Evolutionary conservation across 2,888 invertebrate genomes (phyloP), one percentile per base, ranked within the genome.

Genomic region (Caenorhabditis angaria): DNA sequence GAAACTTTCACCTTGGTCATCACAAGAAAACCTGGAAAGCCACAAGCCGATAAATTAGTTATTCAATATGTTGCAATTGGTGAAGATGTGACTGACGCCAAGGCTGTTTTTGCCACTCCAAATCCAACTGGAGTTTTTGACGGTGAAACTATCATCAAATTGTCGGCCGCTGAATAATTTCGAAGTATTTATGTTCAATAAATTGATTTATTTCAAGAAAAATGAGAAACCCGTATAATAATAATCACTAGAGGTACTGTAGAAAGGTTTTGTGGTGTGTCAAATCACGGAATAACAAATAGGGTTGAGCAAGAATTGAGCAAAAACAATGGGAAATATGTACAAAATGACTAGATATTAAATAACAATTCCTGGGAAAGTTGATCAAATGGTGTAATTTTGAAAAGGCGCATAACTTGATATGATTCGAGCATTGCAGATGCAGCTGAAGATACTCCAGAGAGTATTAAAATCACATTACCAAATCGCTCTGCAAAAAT

Each of bases 341-440:
- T 41, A 41, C 41, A 54, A 54, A 54, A 60, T 8, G 29, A 35
- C 57, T 50, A 73, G 24, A 65, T 63, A 65, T 88, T 81, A 75
- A 86, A 86, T 41, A 86, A 79, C 18, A 86, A 76, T 66, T 86
- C 83, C 65, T 86, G 82, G 14, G 85, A 82, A n/a, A 86, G 70
- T 5, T 70, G 77, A 63, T 86, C 86, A 67, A 86, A 86, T 25
- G 79, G 75, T 6, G 82, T 85, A 51, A 86, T 81, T 69, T 85
- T 82, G 80, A 86, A 86, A 18, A 85, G 75, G 4, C 85, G 78
- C 85, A 85, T 85, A 41, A 84, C 80, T 65, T 82, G 82, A 70
- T 83, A 83, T 35, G 77, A 78, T 63, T 85, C 84, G 8, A 83
- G 66, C 79, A 83, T 80, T 2, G 81, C 80, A 5, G 83, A 67